Conservation (phyloP, 2,888 invertebrate genomes). For the Eubasilissa splendida region DNA sequence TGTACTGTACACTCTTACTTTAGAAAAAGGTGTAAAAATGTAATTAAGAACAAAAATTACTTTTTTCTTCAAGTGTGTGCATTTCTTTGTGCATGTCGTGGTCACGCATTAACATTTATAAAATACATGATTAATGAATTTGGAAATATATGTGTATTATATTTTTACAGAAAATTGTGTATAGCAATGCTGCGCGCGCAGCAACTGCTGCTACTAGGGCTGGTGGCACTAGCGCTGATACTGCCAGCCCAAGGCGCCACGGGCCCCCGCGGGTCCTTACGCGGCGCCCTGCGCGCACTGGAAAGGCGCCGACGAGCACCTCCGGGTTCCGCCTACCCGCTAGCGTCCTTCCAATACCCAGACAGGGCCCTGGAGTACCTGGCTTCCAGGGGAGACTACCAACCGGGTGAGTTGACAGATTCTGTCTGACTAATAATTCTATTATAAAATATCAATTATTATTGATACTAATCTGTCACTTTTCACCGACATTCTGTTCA, state of each 20-base stretch:
- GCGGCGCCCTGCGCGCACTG: constrained; percentile 71
- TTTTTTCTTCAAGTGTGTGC: no score
- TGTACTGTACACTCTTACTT: no score
- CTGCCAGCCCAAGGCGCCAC: constrained; percentile 62
- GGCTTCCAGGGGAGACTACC: constrained; percentile 44
- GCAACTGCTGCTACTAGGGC: constrained; percentile 60
- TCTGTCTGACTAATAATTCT: neutral
- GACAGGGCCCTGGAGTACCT: constrained; percentile 50
- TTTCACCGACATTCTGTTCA: no score
- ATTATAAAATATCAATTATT: no score
- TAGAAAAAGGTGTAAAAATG: no score
- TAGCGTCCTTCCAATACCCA: constrained; percentile 52
- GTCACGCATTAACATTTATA: neutral
- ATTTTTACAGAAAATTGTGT: constrained; percentile 5
- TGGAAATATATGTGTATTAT: neutral
- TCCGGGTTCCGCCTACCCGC: constrained; percentile 58
- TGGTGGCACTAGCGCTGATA: constrained; percentile 61
- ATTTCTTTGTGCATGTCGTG: no score
- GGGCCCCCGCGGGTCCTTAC: constrained; percentile 67
- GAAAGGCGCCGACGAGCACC: constrained; percentile 70
- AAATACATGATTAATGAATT: neutral
- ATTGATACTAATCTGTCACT: no score
- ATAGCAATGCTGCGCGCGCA: constrained; percentile 24
- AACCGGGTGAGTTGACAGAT: constrained; percentile 38
- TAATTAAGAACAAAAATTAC: no score